These are phyloP conservation scores for Formica selysi DNA, from an alignment of 1,140 invertebrate genomes.

Conservation along the genomic window DNA sequence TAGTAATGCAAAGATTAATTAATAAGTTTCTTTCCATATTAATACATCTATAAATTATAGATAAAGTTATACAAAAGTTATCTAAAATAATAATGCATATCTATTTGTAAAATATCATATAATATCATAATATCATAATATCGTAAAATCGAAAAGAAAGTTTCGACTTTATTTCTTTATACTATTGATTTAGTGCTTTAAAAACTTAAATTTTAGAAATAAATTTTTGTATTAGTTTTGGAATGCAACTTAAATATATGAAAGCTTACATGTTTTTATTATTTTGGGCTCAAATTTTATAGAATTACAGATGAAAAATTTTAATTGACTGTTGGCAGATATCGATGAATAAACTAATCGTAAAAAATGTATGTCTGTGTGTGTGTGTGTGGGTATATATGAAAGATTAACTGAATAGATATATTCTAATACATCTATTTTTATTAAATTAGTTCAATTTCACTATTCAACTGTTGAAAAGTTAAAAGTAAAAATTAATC, in stretches of 20 bases:
- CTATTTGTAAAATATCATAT: not conserved
- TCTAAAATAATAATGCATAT: not conserved
- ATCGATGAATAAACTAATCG: not conserved
- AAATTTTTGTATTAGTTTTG: not conserved
- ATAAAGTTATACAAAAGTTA: not conserved
- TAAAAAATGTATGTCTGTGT: not conserved
- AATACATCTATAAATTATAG: not conserved
- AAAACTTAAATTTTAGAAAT: not conserved
- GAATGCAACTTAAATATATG: not conserved
- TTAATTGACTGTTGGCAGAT: not conserved
- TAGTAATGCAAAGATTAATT: not conserved
- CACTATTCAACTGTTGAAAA: not conserved
- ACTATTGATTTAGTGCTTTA: not conserved
- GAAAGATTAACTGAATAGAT: not conserved
- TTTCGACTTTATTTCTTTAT: not conserved
- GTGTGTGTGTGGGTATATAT: not conserved
- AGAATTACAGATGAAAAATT: not conserved
- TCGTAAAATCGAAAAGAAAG: too few relatives aligned
- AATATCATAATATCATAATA: not conserved
- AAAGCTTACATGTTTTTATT: conserved; percentile 1
- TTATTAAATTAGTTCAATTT: not conserved
- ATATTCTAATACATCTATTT: not conserved
- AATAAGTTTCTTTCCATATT: too few relatives aligned
- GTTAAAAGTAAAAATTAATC: not conserved
- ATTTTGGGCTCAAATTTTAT: not conserved